Conservation (phyloP, 2,888 invertebrate genomes). For the Euclidia mi region DNA sequence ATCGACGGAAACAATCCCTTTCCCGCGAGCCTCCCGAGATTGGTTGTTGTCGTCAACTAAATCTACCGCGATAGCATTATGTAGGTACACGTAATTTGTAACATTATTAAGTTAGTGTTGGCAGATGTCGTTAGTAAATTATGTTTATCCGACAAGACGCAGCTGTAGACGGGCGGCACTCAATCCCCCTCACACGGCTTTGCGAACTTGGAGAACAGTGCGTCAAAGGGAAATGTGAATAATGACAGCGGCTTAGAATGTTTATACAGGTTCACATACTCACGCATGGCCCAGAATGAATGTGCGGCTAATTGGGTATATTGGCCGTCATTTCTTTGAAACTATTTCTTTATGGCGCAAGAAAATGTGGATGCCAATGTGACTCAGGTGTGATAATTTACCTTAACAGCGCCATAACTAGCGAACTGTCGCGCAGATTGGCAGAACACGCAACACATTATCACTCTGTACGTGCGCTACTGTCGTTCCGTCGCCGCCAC, state of each 20-base stretch:
- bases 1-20: constrained; percentile 59
- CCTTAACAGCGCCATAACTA: too few species aligned
- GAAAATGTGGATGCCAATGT: too few species aligned
- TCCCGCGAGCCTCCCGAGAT: constrained; percentile 48
- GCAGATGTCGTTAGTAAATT: constrained; percentile 83
- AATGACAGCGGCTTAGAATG: constrained; percentile 69
- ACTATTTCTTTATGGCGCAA: constrained; percentile 19
- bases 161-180: constrained; percentile 76
- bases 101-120: constrained; percentile 78
- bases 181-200: constrained; percentile 75
- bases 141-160: constrained; percentile 83
- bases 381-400: too few species aligned
- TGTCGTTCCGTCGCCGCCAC: too few species aligned
- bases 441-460: too few species aligned
- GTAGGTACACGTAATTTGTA: constrained; percentile 67
- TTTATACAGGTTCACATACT: constrained; percentile 58
- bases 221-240: constrained; percentile 78
- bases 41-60: constrained; percentile 62
- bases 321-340: constrained; percentile 22
- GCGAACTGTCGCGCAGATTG: too few species aligned
- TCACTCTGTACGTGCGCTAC: too few species aligned
- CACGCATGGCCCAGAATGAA: constrained; percentile 39
- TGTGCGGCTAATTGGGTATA: constrained; percentile 51
- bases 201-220: constrained; percentile 68
- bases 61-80: constrained; percentile 61